Base-by-base conservation (phyloP, 2,113 vertebrate species). In the Ailuropoda melanoleuca region DNA sequence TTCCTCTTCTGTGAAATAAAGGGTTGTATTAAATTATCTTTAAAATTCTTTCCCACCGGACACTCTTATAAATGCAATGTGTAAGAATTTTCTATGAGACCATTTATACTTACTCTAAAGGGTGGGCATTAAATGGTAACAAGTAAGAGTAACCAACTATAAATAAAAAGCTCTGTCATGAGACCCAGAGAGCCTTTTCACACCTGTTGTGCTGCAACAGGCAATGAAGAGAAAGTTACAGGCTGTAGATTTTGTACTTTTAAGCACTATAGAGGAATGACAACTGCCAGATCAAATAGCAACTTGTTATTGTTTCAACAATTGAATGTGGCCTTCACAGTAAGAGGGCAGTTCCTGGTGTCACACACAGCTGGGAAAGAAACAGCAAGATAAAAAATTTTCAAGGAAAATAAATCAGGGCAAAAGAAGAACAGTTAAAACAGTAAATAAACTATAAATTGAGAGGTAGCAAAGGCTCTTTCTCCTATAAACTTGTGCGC, bases 371-470 rank as follows among this genome's bases (percentile, higher is more conserved):
- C 75, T 92, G 34, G 48, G 80, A 60, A 88, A 87, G 48, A 88
- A 94, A 92, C 6, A 37, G 58, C 43, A 94, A 97, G 43, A 92
- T 82, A 82, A 86, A 93, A 72, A 75, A 17, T 46, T 37, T 74
- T 50, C n/a, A 93, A 96, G 74, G 37, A 94, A 97, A 94, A 80
- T 37, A 91, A 90, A 80, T 56, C 46, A 82, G 72, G 43, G 70
- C 53, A 88, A 96, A 90, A 97, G 34, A 8, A 94, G 24, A 86
- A 13, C 29, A 64, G 88, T 94, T 83, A 95, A 96, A 94, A 95
- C 55, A 83, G 19, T 58, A 97, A 80, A 37, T 64, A 85, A 90
- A 82, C 21, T 83, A 94, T 92, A 29, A 72, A 58, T 23, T 81
- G 31, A 84, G 6, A 14, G 34, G 58, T 50, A 84, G 39, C 23